These are phyloP conservation scores for Heliothis virescens DNA, from an alignment of 1,140 invertebrate genomes.

Conservation along the genomic window DNA sequence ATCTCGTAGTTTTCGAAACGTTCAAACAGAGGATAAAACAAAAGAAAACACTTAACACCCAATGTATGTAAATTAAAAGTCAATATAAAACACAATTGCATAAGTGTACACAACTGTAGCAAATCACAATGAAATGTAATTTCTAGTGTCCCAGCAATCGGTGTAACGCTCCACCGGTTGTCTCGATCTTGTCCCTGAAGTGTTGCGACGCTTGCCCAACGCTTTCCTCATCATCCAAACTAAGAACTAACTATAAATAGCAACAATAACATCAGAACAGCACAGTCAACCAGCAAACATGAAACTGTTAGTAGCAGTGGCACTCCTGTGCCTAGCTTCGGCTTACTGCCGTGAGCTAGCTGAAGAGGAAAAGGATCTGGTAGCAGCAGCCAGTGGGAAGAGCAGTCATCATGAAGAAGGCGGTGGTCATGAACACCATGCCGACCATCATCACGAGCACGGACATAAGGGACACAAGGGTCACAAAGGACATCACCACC, in stretches of 20 bases:
- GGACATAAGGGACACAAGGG: slow-evolving; percentile 78
- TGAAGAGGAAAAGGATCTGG: slow-evolving; percentile 75
- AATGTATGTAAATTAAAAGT: slow-evolving; percentile 28
- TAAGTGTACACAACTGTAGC: slow-evolving; percentile 36
- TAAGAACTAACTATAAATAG: slow-evolving; percentile 75
- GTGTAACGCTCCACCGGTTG: slow-evolving; percentile 70
- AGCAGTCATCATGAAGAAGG: slow-evolving; percentile 89
- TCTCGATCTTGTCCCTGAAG: slow-evolving; percentile 72
- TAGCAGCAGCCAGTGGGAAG: slow-evolving; percentile 87
- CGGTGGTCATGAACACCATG: slow-evolving; percentile 84
- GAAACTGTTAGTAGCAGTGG: slow-evolving; percentile 74
- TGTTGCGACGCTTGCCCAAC: slow-evolving; percentile 73
- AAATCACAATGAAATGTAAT: slow-evolving; percentile 61
- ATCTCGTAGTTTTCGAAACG: background rate
- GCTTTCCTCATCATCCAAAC: slow-evolving; percentile 72
- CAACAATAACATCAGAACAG: slow-evolving; percentile 51
- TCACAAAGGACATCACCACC: slow-evolving; percentile 80
- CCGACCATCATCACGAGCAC: slow-evolving; percentile 78
- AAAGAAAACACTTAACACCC: background rate
- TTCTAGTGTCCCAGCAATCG: slow-evolving; percentile 59
- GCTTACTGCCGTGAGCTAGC: slow-evolving; percentile 68
- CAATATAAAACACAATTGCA: slow-evolving; percentile 40
- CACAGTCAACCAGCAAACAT: slow-evolving; percentile 72
- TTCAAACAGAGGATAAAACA: background rate
- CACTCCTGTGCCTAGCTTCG: slow-evolving; percentile 74